These are phyloP conservation scores for Mormyrus proboscirostris DNA, from an alignment of 2,797 vertebrate species.

Conservation along the genomic window DNA sequence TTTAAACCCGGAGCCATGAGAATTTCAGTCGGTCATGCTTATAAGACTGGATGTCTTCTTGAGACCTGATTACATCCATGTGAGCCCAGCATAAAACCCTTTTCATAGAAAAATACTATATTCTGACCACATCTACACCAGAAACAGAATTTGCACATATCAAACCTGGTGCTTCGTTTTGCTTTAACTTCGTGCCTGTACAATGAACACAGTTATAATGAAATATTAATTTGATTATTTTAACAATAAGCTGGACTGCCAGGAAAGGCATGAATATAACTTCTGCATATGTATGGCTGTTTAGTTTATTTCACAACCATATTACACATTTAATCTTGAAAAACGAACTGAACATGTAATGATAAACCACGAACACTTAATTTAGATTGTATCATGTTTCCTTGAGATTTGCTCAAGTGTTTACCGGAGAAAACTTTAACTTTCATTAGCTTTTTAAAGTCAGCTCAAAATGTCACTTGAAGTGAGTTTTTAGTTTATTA, in stretches of 20 bases:
- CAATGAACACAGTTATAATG: not conserved
- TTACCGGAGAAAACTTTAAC: not conserved
- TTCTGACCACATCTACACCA: not conserved
- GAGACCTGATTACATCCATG: not conserved
- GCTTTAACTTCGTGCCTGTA: not conserved
- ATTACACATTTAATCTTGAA: not conserved
- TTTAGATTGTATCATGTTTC: not conserved
- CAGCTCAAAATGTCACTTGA: not conserved
- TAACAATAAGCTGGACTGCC: not conserved
- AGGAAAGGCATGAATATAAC: not conserved
- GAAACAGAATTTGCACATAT: not conserved
- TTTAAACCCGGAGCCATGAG: not conserved
- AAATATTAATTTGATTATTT: not conserved
- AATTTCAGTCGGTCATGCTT: not conserved
- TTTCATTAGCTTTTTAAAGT: not conserved
- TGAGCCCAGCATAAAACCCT: not conserved
- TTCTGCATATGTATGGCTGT: not conserved
- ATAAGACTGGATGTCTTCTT: not conserved
- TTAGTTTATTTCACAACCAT: not conserved
- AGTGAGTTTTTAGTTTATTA: not conserved
- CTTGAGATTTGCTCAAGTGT: not conserved
- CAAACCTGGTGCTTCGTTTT: not conserved
- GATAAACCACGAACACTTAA: not conserved
- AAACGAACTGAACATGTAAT: not conserved
- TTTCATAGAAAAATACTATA: not conserved